These are phyloP conservation scores for Bombylius major DNA, from an alignment of 2,888 invertebrate species.

Conservation along the genomic window DNA sequence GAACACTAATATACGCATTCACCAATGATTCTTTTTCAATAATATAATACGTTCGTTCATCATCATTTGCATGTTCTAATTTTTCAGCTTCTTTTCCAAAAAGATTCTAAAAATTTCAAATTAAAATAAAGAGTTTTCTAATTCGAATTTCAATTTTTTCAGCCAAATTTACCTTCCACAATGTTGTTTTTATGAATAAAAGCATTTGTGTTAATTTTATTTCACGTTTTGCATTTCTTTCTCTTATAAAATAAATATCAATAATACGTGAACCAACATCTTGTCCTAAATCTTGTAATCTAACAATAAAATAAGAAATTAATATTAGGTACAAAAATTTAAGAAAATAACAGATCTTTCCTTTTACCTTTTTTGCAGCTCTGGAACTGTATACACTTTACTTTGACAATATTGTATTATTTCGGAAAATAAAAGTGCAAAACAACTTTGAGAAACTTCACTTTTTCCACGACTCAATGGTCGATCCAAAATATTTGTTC, in stretches of 20 bases:
- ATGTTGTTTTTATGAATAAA: conserved; percentile 85
- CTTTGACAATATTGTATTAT: conserved; percentile 97
- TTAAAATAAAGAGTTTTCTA: neutral
- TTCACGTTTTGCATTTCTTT: conserved; percentile 88
- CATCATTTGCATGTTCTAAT: conserved; percentile 95
- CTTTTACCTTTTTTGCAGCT: conserved; percentile 80
- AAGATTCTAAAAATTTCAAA: conserved; percentile 50
- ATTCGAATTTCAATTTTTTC: too few relatives aligned
- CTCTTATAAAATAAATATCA: conserved; percentile 87
- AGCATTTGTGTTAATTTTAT: conserved; percentile 89
- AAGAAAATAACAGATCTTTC: neutral
- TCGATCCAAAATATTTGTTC: conserved; percentile 64
- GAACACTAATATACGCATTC: conserved; percentile 93
- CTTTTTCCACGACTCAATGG: conserved; percentile 84
- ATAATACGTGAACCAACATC: conserved; percentile 89
- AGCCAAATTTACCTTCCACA: conserved; percentile 70
- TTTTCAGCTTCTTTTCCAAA: conserved; percentile 99
- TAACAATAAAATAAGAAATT: conserved; percentile 30
- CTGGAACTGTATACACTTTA: conserved; percentile 87
- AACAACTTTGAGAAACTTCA: conserved; percentile 84
- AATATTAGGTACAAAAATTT: neutral
- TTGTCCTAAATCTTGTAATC: conserved; percentile 86
- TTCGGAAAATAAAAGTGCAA: conserved; percentile 93
- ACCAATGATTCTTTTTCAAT: conserved; percentile 97
- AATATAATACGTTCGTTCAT: conserved; percentile 94